Conservation (phyloP, 2,113 vertebrate genomes). For the Ifrita kowaldi region DNA sequence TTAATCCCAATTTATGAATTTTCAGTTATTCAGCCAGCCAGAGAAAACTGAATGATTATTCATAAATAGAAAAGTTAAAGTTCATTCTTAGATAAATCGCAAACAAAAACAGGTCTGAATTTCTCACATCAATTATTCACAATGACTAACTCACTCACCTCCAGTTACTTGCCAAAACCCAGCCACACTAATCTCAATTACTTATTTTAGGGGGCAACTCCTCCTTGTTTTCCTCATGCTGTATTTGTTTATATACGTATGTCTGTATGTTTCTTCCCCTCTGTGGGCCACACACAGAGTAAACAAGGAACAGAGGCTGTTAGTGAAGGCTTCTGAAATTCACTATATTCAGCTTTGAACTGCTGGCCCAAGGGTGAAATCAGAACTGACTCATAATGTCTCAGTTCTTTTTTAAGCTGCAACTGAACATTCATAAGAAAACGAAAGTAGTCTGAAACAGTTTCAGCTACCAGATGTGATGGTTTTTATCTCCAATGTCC, state of each 20-base stretch:
- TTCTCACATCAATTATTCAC: background rate
- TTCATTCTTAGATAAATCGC: background rate
- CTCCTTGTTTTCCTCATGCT: background rate
- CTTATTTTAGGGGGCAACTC: background rate
- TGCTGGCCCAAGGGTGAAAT: background rate
- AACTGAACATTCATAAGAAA: background rate
- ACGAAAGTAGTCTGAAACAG: background rate
- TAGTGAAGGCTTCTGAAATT: background rate
- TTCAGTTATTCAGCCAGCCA: background rate
- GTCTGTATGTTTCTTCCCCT: background rate
- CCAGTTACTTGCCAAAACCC: background rate
- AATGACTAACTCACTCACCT: background rate
- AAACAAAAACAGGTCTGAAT: background rate
- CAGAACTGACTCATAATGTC: background rate
- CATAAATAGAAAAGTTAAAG: background rate
- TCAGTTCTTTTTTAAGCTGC: background rate
- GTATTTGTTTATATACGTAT: background rate
- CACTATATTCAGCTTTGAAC: background rate
- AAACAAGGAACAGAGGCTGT: background rate
- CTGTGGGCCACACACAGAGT: background rate
- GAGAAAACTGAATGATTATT: background rate
- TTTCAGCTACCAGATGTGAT: background rate
- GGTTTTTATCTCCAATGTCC: background rate
- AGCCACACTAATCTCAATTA: background rate
- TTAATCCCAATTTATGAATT: background rate